These are phyloP conservation scores for Aphelenchoides avenae DNA, from an alignment of 1,140 invertebrate genomes.

Conservation along the genomic window DNA sequence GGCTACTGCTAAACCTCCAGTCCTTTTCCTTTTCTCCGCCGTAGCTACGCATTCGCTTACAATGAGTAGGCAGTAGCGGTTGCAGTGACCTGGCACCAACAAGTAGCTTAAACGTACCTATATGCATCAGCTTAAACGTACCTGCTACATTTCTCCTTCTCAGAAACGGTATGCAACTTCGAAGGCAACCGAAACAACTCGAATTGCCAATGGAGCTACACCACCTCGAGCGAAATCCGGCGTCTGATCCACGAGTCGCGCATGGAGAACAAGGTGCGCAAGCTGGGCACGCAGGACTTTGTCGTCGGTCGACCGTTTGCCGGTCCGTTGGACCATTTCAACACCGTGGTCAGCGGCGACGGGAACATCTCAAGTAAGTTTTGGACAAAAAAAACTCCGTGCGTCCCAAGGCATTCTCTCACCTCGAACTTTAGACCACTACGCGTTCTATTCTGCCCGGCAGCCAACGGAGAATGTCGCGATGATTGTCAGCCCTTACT, in stretches of 20 bases:
- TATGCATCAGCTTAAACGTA: too few species aligned
- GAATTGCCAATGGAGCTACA: conserved; percentile 28
- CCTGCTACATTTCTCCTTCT: too few species aligned
- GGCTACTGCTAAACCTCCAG: too few species aligned
- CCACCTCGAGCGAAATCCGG: conserved; percentile 24
- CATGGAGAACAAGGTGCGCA: conserved; percentile 9
- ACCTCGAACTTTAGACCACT: conserved; percentile 40
- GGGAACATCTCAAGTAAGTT: conserved; percentile 39
- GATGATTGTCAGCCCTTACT: conserved; percentile 44
- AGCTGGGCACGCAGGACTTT: neutral
- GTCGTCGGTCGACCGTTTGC: neutral
- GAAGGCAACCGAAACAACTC: too few species aligned
- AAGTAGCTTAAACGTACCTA: too few species aligned
- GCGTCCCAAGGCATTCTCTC: neutral
- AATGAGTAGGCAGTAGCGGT: too few species aligned
- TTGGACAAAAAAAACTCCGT: conserved; percentile 9
- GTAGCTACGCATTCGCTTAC: too few species aligned
- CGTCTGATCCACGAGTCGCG: conserved; percentile 1
- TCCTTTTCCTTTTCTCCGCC: too few species aligned
- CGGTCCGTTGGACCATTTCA: conserved; percentile 15
- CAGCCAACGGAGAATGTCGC: conserved; percentile 26
- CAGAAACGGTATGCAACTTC: too few species aligned
- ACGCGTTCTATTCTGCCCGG: conserved; percentile 27
- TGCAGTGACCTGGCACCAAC: too few species aligned
- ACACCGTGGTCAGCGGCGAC: conserved; percentile 39